Conservation (phyloP, 2,797 vertebrate species). For the Phalanger gymnotis region DNA sequence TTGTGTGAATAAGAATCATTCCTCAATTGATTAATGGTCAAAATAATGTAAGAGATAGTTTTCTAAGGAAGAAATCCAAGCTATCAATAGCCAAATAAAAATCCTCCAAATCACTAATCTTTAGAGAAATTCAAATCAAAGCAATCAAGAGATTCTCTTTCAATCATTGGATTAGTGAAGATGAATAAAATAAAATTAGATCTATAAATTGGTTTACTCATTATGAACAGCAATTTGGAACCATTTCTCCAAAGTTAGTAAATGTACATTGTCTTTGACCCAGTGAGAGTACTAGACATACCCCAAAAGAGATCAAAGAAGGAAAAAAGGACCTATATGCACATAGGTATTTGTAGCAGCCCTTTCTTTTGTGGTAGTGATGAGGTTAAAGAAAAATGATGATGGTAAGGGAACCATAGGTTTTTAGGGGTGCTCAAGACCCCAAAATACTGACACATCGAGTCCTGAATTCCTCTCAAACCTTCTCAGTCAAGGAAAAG, state of each 20-base stretch:
- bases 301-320: neutral
- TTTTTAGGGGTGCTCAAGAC: too few species aligned
- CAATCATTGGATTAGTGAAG: neutral
- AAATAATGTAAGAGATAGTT: neutral
- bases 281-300: neutral
- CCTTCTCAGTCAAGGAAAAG: too few species aligned
- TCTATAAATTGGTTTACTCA: neutral
- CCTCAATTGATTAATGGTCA: neutral
- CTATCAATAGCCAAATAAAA: neutral
- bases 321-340: neutral
- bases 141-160: neutral
- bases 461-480: too few species aligned
- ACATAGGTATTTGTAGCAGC: neutral
- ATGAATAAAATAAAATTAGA: neutral
- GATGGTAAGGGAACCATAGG: too few species aligned
- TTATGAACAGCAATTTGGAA: neutral
- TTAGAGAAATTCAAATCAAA: neutral
- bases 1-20: neutral
- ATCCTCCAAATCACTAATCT: neutral
- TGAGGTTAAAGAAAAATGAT: too few species aligned
- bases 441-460: too few species aligned
- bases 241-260: neutral
- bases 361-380: neutral
- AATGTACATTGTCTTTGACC: neutral
- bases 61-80: neutral